These are phyloP conservation scores for Tricholauxania praeusta DNA, from an alignment of 2,888 invertebrate genomes.

Conservation along the genomic window DNA sequence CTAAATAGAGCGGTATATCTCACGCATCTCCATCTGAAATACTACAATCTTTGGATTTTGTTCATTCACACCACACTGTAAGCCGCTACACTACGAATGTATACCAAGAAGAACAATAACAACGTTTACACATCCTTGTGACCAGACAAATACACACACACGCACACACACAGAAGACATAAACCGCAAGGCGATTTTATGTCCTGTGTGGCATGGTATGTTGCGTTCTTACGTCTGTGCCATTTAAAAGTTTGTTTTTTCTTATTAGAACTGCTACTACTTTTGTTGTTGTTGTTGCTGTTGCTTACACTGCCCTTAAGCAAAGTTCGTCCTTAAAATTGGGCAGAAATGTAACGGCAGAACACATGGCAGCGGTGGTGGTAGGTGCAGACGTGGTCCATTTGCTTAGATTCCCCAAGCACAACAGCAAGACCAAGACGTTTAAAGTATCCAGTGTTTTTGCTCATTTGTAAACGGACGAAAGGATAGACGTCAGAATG, in stretches of 20 bases:
- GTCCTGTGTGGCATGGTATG: neutral
- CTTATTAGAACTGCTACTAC: slow-evolving; percentile 4
- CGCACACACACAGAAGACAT: neutral
- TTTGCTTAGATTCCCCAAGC: neutral
- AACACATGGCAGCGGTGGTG: neutral
- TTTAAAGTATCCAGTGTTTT: neutral
- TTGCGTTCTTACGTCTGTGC: slow-evolving; percentile 10
- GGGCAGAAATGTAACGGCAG: neutral
- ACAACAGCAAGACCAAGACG: neutral
- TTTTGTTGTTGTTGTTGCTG: neutral
- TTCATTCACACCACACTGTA: too few species aligned
- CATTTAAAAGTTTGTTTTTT: slow-evolving; percentile 1
- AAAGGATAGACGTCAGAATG: neutral
- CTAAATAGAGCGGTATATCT: too few species aligned
- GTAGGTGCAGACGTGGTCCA: neutral
- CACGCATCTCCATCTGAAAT: too few species aligned
- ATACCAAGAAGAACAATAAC: too few species aligned
- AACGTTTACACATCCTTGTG: slow-evolving; percentile 8
- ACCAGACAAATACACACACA: slow-evolving; percentile 21
- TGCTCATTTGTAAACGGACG: neutral
- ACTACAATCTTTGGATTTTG: too few species aligned
- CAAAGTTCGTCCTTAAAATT: slow-evolving; percentile 13
- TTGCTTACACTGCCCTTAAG: slow-evolving; percentile 2
- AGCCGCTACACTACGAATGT: too few species aligned
- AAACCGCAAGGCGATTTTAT: slow-evolving; percentile 20